These are phyloP conservation scores for Natator depressus DNA, from an alignment of 2,113 vertebrate genomes.

Conservation along the genomic window DNA sequence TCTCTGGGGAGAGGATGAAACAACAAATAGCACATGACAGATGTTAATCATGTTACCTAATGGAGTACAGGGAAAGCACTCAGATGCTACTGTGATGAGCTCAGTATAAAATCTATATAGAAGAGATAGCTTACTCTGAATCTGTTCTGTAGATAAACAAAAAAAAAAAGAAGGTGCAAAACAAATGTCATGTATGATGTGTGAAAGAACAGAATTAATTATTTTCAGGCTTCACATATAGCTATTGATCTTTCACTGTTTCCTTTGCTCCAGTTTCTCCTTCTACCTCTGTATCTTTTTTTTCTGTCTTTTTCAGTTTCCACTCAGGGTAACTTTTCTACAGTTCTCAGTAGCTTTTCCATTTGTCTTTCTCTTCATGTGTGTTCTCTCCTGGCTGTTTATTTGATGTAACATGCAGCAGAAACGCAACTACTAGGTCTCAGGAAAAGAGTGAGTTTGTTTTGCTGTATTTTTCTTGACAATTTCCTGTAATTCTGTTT, in stretches of 20 bases:
- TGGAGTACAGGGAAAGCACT: not conserved
- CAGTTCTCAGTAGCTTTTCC: not conserved
- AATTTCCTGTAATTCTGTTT: not conserved
- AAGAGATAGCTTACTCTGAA: no score
- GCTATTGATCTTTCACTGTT: not conserved
- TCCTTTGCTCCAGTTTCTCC: not conserved
- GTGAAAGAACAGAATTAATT: no score
- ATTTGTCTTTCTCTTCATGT: not conserved
- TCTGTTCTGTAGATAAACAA: no score
- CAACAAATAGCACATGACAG: not conserved
- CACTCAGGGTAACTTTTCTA: not conserved
- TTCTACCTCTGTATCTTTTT: not conserved
- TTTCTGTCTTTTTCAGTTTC: not conserved
- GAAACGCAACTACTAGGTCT: not conserved
- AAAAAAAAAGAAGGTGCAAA: no score
- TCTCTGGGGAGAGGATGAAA: not conserved
- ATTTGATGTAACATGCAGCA: not conserved
- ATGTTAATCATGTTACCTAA: not conserved
- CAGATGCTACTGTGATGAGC: no score
- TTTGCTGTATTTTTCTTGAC: not conserved
- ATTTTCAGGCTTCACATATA: no score
- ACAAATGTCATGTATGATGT: no score
- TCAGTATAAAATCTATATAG: no score
- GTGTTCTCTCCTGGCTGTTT: not conserved
- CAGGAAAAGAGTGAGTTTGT: not conserved